Conservation (phyloP, 2,797 vertebrate species). For the Ceyx erithaca region DNA sequence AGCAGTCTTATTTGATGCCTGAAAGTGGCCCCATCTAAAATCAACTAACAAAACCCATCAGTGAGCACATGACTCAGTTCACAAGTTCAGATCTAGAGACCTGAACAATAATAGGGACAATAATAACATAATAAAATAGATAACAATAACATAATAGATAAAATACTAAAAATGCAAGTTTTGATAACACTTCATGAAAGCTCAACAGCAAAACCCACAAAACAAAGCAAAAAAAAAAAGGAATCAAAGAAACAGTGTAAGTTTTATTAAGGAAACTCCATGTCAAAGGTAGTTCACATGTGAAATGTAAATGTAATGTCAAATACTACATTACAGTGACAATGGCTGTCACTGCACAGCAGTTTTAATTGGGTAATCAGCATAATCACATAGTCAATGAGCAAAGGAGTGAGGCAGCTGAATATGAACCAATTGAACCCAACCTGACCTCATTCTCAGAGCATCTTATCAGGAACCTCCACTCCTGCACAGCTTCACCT, state of each 20-base stretch:
- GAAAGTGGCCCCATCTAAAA: background rate
- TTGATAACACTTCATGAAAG: background rate
- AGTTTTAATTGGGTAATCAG: slow-evolving; percentile 36
- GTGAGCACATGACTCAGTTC: background rate
- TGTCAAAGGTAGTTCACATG: background rate
- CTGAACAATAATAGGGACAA: background rate
- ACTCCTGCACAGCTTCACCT: slow-evolving; percentile 11
- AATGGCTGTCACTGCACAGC: background rate
- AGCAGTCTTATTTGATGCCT: background rate
- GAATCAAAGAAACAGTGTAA: background rate
- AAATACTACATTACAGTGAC: background rate
- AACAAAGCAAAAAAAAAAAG: background rate
- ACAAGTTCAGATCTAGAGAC: background rate
- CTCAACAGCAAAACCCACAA: background rate
- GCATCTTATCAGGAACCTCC: background rate
- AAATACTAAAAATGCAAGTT: background rate
- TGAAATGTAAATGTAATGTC: no score
- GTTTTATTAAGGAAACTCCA: background rate
- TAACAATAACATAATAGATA: no score
- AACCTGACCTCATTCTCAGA: slow-evolving; percentile 30
- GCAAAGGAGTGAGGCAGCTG: background rate
- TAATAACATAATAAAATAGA: no score
- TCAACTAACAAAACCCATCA: background rate
- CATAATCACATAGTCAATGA: background rate
- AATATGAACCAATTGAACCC: slow-evolving; percentile 23